Conservation (phyloP, 2,113 vertebrate species). For the Hoplias malabaricus region DNA sequence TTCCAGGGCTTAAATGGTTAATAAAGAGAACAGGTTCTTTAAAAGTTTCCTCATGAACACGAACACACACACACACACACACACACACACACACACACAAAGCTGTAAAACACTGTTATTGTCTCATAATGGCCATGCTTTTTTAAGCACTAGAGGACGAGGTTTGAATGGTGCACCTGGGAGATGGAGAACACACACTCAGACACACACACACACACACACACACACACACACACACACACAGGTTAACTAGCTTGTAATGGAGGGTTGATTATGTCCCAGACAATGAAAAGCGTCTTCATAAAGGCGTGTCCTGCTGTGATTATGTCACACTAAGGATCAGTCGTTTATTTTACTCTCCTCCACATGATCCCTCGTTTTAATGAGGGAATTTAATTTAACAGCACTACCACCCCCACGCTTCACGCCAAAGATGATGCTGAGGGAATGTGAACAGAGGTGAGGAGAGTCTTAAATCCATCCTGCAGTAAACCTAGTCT, state of each 20-base stretch:
- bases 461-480: too few species aligned
- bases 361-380: slow-evolving; percentile 17
- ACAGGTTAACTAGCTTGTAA: slow-evolving; percentile 54
- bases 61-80: not conserved
- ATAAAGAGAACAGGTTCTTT: not conserved
- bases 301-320: slow-evolving; percentile 48
- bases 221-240: slow-evolving; percentile 32
- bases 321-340: slow-evolving; percentile 51
- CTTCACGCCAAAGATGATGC: slow-evolving; percentile 28
- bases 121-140: slow-evolving; percentile 6
- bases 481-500: too few species aligned
- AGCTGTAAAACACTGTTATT: not conserved
- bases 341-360: slow-evolving; percentile 36
- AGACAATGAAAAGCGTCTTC: slow-evolving; percentile 49
- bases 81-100: not conserved
- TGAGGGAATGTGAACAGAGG: too few species aligned
- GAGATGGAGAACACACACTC: slow-evolving; percentile 18
- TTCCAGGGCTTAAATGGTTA: not conserved
- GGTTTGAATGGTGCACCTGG: slow-evolving; percentile 42
- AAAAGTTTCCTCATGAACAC: not conserved
- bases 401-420: slow-evolving; percentile 11
- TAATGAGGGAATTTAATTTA: slow-evolving; percentile 48
- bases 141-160: slow-evolving; percentile 19
- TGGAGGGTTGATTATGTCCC: slow-evolving; percentile 54
- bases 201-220: slow-evolving; percentile 31